These are phyloP conservation scores for Drosophila colorata DNA, from an alignment of 2,888 invertebrate species.

Conservation along the genomic window DNA sequence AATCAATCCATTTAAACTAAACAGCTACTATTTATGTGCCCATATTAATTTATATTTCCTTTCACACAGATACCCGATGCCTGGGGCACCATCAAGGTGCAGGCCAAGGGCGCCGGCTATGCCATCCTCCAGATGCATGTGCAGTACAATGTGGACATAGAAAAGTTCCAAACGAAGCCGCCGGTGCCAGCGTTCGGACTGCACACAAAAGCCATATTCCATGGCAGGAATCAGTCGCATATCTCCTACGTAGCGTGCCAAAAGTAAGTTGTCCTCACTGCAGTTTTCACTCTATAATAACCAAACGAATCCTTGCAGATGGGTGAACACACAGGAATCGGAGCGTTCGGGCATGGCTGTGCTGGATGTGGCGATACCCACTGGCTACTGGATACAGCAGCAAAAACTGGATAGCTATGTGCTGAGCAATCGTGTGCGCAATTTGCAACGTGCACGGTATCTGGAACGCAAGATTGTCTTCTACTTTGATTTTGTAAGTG, in stretches of 20 bases:
- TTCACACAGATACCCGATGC: constrained; percentile 92
- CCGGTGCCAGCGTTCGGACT: constrained; percentile 93
- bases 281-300: no score
- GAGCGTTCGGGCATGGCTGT: constrained; percentile 95
- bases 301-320: constrained; percentile 86
- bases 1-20: no score
- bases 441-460: constrained; percentile 94
- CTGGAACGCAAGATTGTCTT: constrained; percentile 93
- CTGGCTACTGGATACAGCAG: constrained; percentile 96
- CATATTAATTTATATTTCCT: background rate
- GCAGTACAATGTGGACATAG: constrained; percentile 95
- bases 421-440: constrained; percentile 90
- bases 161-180: constrained; percentile 93
- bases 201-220: constrained; percentile 90
- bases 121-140: constrained; percentile 97
- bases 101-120: constrained; percentile 96
- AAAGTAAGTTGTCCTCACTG: constrained; percentile 87
- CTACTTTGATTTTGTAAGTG: constrained; percentile 96
- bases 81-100: constrained; percentile 97
- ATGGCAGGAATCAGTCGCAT: constrained; percentile 97
- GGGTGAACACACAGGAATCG: constrained; percentile 92
- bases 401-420: constrained; percentile 95
- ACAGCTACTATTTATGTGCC: no score
- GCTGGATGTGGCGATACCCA: constrained; percentile 94
- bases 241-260: constrained; percentile 95